Evolutionary conservation across 1,140 invertebrate species (phyloP), one percentile per base, ranked within the genome.

Genomic region (Pachypeltis micranthus): DNA sequence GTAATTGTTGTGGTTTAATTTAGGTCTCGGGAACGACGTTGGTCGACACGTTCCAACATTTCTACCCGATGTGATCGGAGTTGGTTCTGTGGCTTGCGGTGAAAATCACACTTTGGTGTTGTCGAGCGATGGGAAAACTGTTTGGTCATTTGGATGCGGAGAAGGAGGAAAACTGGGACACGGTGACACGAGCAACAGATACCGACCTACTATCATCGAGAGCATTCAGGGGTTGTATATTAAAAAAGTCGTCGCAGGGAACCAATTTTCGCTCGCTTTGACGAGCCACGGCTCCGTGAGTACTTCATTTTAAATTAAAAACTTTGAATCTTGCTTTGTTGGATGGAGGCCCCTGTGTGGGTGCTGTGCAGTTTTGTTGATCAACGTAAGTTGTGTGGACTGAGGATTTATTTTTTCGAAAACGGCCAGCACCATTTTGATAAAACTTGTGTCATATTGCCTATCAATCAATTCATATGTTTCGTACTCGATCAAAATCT

Each of bases 121-220:
- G 12, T 82, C 81, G 1, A 72, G 73, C 56, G 83, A 84, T 76
- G 82, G 83, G 0, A 73, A 79, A 70, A 83, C 78, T 14, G 79
- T 84, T 0, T 85, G 83, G 83, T 83, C 82, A 12, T 85, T 84
- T 74, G 83, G 83, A 10, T 77, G 74, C 51, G 79, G 78, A 44
- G 82, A 84, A 68, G 76, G 78, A 71, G 82, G 83, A 19, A 82
- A 83, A 72, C 70, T 84, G 19, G 83, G 83, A 1, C 78, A 84
- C 69, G 82, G 81, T 34, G 80, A 83, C 63, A 79, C 77, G 65
- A 76, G 73, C 61, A 76, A 75, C 67, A 77, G 74, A 12, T 78
- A 74, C 65, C 75, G 77, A 59, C 84, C 84, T 2, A 82, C 82
- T 70, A 74, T 83, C 4, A 78, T 86, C 31, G 83, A 85, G 65